Percentiles rank a stretch among this genome's conserved stretches.
phyloP scores from a whole-genome alignment of 1,140 invertebrate species.

The Ephestia elutella region DNA sequence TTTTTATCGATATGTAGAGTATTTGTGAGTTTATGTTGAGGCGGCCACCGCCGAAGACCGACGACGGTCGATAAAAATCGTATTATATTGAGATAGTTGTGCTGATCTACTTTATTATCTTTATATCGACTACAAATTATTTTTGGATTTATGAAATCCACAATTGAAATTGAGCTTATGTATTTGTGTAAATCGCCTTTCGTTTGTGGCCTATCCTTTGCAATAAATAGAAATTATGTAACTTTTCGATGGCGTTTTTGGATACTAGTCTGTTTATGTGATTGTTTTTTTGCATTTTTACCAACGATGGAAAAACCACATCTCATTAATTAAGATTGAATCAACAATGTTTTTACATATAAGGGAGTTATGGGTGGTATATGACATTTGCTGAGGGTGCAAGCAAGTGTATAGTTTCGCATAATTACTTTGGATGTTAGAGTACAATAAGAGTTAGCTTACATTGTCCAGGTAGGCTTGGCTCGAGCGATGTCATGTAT shows the following conservation, averaged over 20 bases:
- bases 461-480: background rate
- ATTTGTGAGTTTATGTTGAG: slow-evolving; percentile 67
- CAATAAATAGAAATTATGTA: slow-evolving; percentile 57
- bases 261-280: slow-evolving; percentile 72
- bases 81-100: slow-evolving; percentile 70
- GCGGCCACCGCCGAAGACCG: slow-evolving; percentile 44
- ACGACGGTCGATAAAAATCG: slow-evolving; percentile 63
- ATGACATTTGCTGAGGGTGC: slow-evolving; percentile 62
- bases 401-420: slow-evolving; percentile 46
- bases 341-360: slow-evolving; percentile 43
- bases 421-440: slow-evolving; percentile 30
- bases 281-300: slow-evolving; percentile 70
- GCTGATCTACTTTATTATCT: slow-evolving; percentile 52
- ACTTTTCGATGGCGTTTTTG: slow-evolving; percentile 63
- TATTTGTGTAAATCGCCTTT: slow-evolving; percentile 55
- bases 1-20: slow-evolving; percentile 71
- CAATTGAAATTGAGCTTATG: slow-evolving; percentile 55
- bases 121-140: slow-evolving; percentile 40
- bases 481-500: slow-evolving; percentile 59
- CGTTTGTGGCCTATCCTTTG: slow-evolving; percentile 64
- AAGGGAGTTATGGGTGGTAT: slow-evolving; percentile 58
- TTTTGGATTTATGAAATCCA: slow-evolving; percentile 70
- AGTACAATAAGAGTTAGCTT: slow-evolving; percentile 6
- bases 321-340: slow-evolving; percentile 68
- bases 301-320: slow-evolving; percentile 60